Evolutionary conservation across 2,113 vertebrate species (phyloP).

Genomic region (Cettia cetti): DNA sequence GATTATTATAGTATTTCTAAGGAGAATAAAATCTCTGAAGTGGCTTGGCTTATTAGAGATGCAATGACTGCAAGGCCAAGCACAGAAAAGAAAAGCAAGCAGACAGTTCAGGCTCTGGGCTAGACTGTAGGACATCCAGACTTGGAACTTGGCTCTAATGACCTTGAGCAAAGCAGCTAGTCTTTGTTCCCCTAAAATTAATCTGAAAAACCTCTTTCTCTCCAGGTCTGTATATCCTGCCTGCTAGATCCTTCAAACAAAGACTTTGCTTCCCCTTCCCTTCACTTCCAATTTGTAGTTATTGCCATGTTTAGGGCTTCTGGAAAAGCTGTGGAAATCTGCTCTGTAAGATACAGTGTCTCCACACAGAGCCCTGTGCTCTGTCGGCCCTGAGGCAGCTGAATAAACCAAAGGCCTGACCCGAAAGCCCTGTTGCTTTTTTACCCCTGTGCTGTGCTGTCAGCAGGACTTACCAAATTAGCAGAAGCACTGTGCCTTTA

Average conservation of each 20-base stretch:
- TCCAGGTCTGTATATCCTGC: neutral
- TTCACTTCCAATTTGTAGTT: neutral
- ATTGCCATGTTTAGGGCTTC: neutral
- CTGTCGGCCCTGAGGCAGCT: neutral
- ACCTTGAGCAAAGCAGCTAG: neutral
- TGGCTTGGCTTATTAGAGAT: neutral
- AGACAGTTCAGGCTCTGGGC: neutral
- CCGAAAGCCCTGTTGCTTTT: neutral
- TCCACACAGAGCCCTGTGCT: neutral
- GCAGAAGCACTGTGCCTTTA: rapidly evolving
- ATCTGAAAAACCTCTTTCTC: neutral
- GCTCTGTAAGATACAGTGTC: neutral
- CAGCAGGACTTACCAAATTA: neutral
- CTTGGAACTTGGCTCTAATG: neutral
- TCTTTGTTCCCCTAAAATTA: neutral
- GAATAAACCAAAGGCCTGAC: neutral
- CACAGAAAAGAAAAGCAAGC: neutral
- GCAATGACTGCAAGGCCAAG: neutral
- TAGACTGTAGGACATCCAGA: neutral
- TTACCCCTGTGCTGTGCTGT: neutral
- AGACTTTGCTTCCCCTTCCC: neutral
- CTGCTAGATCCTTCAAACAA: neutral
- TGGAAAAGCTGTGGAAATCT: neutral
- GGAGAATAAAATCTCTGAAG: neutral
- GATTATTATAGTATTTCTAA: constrained; percentile 9